These are phyloP conservation scores for Drosophila quasianomalipes DNA, from an alignment of 2,888 invertebrate genomes.

Conservation along the genomic window DNA sequence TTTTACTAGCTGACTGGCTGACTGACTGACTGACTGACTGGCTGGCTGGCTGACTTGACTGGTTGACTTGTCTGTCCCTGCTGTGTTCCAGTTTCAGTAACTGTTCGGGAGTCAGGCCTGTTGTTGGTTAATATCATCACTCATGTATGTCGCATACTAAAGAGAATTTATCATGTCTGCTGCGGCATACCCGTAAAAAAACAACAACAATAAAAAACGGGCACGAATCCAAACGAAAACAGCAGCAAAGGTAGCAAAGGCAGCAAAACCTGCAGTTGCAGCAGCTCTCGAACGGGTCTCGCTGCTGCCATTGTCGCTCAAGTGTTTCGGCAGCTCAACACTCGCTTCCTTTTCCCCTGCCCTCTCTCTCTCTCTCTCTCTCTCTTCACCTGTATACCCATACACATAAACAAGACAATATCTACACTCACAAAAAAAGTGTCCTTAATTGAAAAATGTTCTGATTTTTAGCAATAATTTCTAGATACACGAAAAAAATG, in stretches of 20 bases:
- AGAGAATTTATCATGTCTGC: slow-evolving; percentile 82
- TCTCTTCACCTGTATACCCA: not conserved
- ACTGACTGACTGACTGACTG: slow-evolving; percentile 32
- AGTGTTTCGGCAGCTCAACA: slow-evolving; percentile 60
- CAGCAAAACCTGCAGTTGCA: slow-evolving; percentile 3
- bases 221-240: slow-evolving; percentile 3
- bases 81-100: slow-evolving; percentile 3
- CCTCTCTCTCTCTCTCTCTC: not conserved
- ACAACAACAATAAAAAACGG: slow-evolving; percentile 25
- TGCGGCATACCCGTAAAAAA: slow-evolving; percentile 60
- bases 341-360: not conserved
- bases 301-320: slow-evolving; percentile 68
- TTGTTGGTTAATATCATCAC: slow-evolving; percentile 82
- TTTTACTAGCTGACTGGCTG: slow-evolving; percentile 22
- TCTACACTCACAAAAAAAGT: slow-evolving; percentile 11
- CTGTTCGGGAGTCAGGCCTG: slow-evolving; percentile 33
- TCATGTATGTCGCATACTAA: slow-evolving; percentile 83
- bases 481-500: too few relatives aligned
- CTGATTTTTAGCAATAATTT: too few relatives aligned
- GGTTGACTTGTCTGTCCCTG: slow-evolving; percentile 43
- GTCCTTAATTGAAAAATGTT: too few relatives aligned
- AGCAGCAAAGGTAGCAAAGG: not conserved
- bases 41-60: slow-evolving; percentile 32
- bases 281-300: slow-evolving; percentile 26
- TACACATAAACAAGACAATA: slow-evolving; percentile 2